Evolutionary conservation across 2,888 invertebrate species (phyloP).

Genomic region (Megamerina dolium): DNA sequence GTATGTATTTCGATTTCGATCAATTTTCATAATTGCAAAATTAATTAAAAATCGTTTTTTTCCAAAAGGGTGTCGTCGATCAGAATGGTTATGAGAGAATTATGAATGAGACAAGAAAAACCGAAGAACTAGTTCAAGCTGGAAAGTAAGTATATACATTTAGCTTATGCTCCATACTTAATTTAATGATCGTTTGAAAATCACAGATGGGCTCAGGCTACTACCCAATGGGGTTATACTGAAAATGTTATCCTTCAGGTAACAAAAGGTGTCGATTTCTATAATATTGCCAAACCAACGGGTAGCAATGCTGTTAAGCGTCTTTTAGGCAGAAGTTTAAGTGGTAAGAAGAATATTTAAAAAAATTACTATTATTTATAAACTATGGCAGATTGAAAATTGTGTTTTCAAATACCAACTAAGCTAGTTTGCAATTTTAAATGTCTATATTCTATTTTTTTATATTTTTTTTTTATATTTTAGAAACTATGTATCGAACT

Average conservation of each 20-base stretch:
- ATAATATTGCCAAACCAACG: slow-evolving; percentile 60
- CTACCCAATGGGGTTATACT: slow-evolving; percentile 59
- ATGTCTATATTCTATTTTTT: too few species aligned
- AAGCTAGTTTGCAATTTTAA: too few species aligned
- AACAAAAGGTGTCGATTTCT: slow-evolving; percentile 70
- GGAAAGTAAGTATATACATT: too few species aligned
- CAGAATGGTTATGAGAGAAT: slow-evolving; percentile 58
- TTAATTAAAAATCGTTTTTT: not conserved
- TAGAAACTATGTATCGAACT: slow-evolving; percentile 41
- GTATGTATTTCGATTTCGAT: slow-evolving; percentile 47
- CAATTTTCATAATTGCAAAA: not conserved
- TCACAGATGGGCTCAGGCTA: slow-evolving; percentile 61
- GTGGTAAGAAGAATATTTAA: too few species aligned
- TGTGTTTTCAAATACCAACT: too few species aligned
- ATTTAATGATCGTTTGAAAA: too few species aligned
- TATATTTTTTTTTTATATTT: not conserved
- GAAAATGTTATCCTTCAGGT: slow-evolving; percentile 58
- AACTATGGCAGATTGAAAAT: too few species aligned
- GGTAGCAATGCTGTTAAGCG: slow-evolving; percentile 28
- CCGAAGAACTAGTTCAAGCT: slow-evolving; percentile 55
- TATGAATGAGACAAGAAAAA: slow-evolving; percentile 53
- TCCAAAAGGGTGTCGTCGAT: slow-evolving; percentile 67
- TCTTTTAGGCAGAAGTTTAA: slow-evolving; percentile 12
- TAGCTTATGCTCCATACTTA: too few species aligned
- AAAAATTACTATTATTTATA: too few species aligned